These are phyloP conservation scores for Daphoenositta chrysoptera DNA, from an alignment of 2,113 vertebrate species.

Conservation along the genomic window DNA sequence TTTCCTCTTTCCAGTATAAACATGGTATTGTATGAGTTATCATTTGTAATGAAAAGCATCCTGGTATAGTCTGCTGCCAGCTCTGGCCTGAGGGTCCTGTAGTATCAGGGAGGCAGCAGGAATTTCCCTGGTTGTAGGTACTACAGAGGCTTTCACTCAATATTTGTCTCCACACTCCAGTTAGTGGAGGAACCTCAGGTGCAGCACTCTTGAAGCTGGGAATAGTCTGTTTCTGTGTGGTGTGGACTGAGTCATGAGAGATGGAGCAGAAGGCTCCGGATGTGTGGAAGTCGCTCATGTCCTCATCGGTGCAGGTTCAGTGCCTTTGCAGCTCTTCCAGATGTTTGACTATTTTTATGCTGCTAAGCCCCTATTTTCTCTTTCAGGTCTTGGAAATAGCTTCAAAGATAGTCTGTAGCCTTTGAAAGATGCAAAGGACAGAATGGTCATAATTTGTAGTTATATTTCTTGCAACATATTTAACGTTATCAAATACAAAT, in stretches of 20 bases:
- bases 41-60: fast-evolving
- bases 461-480: background rate
- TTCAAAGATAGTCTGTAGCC: background rate
- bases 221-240: background rate
- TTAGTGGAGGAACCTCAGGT: background rate
- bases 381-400: background rate
- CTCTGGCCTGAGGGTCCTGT: background rate
- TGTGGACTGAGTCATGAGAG: background rate
- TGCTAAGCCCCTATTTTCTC: background rate
- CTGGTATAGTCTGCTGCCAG: background rate
- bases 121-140: background rate
- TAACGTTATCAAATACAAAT: background rate
- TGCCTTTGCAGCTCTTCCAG: background rate
- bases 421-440: background rate
- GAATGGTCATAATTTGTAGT: background rate
- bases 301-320: background rate
- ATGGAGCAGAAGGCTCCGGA: background rate
- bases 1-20: background rate
- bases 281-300: background rate
- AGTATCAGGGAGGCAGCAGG: background rate
- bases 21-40: background rate
- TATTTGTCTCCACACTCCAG: background rate
- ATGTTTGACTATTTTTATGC: background rate
- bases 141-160: fast-evolving
- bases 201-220: background rate